Evolutionary conservation across 2,113 vertebrate species (phyloP), one percentile per base, ranked within the genome.

Genomic region (Microtus pennsylvanicus): DNA sequence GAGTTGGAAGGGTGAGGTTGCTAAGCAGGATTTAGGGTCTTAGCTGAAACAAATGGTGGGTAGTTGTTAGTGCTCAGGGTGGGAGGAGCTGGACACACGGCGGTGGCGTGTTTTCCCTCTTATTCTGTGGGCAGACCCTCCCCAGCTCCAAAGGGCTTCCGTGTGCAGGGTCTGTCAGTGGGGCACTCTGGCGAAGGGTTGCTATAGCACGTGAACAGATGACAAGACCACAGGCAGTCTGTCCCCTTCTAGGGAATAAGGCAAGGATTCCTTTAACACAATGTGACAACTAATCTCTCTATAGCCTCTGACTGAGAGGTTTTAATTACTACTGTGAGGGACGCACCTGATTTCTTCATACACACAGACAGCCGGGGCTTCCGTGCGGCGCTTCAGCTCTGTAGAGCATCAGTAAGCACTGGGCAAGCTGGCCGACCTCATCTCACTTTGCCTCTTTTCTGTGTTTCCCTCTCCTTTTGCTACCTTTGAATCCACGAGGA

Each of bases 251-350:
- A 61, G 13, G 97, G 28, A 98, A 74, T 83, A 98, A 98, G 98
- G 98, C 97, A 97, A 97, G 98, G 98, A 98, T 98, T 98, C 98
- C 98, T 98, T 98, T 99, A 99, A 99, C 98, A 98, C 98, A 98
- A 98, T 98, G 98, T 99, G 99, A 99, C 99, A 99, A 98, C 98
- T 98, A 98, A 98, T 98, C 98, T 98, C 98, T 98, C 98, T 98
- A 97, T 97, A 98, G 98, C 98, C 98, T 98, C 98, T 98, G 98
- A 99, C 97, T 94, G 98, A 98, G 98, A 98, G 98, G 97, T 98
- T 99, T 98, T 99, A 99, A 99, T 99, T 99, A 98, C 98, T 97
- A 97, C 98, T 97, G 97, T 97, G 95, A 96, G 86, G 77, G 1
- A 7, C 90, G 81, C 95, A 93, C 91, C 85, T 8, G 96, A 89